Percentiles rank a stretch among this genome's conserved stretches.
Evolutionary conservation across 2,888 invertebrate species (phyloP).

Genomic region (Dione vanillae): DNA sequence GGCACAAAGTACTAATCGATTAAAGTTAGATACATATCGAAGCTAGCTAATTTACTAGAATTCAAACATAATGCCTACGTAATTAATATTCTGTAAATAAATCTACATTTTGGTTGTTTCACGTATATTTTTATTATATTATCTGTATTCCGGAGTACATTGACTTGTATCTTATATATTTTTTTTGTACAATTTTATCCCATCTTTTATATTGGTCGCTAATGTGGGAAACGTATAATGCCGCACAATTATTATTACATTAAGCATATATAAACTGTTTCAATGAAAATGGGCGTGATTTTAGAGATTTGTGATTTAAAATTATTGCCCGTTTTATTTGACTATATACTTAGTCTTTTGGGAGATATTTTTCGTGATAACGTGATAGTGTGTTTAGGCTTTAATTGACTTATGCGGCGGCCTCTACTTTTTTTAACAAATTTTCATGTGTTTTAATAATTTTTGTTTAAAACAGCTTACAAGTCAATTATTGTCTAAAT

Average conservation of each 20-base stretch:
- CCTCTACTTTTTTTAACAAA: constrained; percentile 47
- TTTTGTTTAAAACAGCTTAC: constrained; percentile 56
- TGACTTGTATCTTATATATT: not conserved
- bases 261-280: constrained; percentile 54
- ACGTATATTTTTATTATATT: not conserved
- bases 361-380: constrained; percentile 68
- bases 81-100: constrained; percentile 22
- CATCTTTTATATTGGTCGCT: constrained; percentile 1
- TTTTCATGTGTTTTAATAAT: constrained; percentile 40
- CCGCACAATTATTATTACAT: constrained; percentile 74
- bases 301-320: not conserved
- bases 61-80: constrained; percentile 25
- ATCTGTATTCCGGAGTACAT: constrained; percentile 8
- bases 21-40: constrained; percentile 48
- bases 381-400: constrained; percentile 79
- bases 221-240: constrained; percentile 54
- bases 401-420: constrained; percentile 68
- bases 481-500: constrained; percentile 80
- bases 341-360: constrained; percentile 49
- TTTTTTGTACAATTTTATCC: constrained; percentile 8
- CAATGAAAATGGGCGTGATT: constrained; percentile 52
- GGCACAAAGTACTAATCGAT: constrained; percentile 33
- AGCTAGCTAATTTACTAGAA: constrained; percentile 38
- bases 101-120: constrained; percentile 10
- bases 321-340: constrained; percentile 51